Base-by-base conservation (phyloP, 2,113 vertebrate genomes). In the Ictidomys tridecemlineatus region DNA sequence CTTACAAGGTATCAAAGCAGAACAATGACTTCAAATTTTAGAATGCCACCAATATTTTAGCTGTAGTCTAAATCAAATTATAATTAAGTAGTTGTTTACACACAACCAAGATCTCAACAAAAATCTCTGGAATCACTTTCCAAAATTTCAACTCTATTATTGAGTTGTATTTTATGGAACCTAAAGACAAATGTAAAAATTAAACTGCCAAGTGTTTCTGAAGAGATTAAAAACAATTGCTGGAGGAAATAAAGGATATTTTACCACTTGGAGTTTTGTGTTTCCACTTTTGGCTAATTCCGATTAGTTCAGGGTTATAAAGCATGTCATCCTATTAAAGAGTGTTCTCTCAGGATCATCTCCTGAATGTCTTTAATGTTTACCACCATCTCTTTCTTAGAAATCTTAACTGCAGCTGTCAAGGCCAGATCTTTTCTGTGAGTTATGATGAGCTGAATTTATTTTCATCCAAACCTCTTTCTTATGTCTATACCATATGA, bases 221-320 rank as follows among this genome's bases (percentile, higher is more conserved):
- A 95, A 80, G 89, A 95, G 85, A 88, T 88, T 45, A 90, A 89
- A 95, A 95, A 73, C 91, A 94, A 97, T 8, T 95, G 80, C 80
- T 89, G 63, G 16, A 85, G 77, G 90, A 94, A 92, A 95, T 93
- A 88, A 88, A 91, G 92, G 88, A 14, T 61, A 78, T 51, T 95
- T 96, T 39, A 89, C 77, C 96, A 94, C 90, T 95, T 77, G 56
- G 58, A 85, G 94, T 61, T 87, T 95, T 92, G 61, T 80, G 89
- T 95, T 93, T 94, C 97, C 93, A 95, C 87, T 94, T 97, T 84
- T 83, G 87, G 74, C 92, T 98, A 97, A 97, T 95, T 97, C 87
- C 56, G 18, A 98, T 98, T 97, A 96, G 97, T 97, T 97, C 93
- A 86, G 97, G 95, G 95, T 92, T 96, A 82, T 93, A 96, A 97